phyloP scores from a whole-genome alignment of 2,113 vertebrate genomes.

The Megaceryle maxima region DNA sequence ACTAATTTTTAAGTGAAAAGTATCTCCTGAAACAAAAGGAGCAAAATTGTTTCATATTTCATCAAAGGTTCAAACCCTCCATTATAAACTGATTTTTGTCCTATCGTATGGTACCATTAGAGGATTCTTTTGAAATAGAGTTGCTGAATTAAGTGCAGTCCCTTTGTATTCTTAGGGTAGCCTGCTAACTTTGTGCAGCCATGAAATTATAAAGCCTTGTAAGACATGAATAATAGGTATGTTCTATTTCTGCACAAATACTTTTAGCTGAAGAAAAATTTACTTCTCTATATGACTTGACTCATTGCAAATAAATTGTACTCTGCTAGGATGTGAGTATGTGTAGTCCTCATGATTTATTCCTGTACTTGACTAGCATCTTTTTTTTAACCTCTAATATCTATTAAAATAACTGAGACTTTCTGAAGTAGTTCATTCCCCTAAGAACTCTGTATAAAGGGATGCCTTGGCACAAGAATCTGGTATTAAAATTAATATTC shows the following conservation, averaged over 20 bases:
- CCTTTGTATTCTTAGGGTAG: not conserved
- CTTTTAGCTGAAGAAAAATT: conserved; percentile 32
- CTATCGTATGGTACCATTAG: not conserved
- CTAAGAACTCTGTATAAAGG: not conserved
- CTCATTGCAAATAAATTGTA: conserved; percentile 1
- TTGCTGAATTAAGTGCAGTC: not conserved
- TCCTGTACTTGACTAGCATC: not conserved
- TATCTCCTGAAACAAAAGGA: not conserved
- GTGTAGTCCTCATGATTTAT: not conserved
- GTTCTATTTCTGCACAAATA: conserved; percentile 11
- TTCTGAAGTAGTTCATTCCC: not conserved
- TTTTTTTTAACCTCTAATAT: not conserved
- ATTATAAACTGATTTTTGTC: not conserved
- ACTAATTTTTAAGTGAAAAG: not conserved
- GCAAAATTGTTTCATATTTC: not conserved
- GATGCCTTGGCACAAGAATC: not conserved
- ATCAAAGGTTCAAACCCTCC: not conserved
- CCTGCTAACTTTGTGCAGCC: not conserved
- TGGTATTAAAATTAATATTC: not conserved
- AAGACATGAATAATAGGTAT: not conserved
- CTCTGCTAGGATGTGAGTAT: not conserved
- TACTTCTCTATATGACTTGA: not conserved
- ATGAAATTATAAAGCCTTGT: not conserved
- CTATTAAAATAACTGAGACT: conserved; percentile 12
- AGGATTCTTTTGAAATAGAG: not conserved